Percentiles rank a stretch among this genome's conserved stretches.
These are phyloP conservation scores for Rhagophthalmus giganteus DNA, from an alignment of 2,888 invertebrate genomes.

Conservation along the genomic window DNA sequence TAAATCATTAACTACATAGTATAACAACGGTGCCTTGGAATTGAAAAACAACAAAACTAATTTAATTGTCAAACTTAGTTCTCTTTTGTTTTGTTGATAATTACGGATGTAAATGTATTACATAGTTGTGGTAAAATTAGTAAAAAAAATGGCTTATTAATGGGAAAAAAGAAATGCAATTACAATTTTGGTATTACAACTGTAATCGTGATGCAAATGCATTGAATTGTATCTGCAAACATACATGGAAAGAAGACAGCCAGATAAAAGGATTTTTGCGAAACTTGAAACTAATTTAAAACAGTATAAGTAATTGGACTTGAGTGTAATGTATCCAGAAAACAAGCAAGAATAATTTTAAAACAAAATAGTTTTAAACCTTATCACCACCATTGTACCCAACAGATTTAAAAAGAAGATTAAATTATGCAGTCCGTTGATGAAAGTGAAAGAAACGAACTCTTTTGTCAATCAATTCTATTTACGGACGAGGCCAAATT, in stretches of 20 bases:
- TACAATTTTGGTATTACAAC: no score
- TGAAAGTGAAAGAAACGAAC: not conserved
- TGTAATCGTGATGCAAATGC: no score
- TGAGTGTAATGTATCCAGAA: not conserved
- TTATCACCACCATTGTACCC: conserved; percentile 1
- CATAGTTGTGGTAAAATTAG: no score
- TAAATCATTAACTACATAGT: not conserved
- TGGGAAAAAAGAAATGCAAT: no score
- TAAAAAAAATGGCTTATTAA: no score
- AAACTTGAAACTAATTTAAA: conserved; percentile 2
- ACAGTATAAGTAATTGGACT: not conserved
- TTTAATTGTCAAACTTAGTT: no score
- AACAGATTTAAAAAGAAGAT: not conserved
- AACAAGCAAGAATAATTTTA: conserved; percentile 3
- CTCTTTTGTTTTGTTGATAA: no score
- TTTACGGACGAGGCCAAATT: conserved; percentile 3
- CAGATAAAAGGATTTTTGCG: not conserved
- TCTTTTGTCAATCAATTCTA: not conserved
- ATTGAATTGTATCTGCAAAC: not conserved
- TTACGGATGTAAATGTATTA: no score
- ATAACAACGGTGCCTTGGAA: not conserved
- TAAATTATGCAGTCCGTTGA: not conserved
- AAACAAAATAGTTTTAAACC: not conserved
- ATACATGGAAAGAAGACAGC: conserved; percentile 3
- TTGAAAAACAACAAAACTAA: no score